These are phyloP conservation scores for Etia nguti DNA, from an alignment of 2,113 vertebrate species.

Conservation along the genomic window DNA sequence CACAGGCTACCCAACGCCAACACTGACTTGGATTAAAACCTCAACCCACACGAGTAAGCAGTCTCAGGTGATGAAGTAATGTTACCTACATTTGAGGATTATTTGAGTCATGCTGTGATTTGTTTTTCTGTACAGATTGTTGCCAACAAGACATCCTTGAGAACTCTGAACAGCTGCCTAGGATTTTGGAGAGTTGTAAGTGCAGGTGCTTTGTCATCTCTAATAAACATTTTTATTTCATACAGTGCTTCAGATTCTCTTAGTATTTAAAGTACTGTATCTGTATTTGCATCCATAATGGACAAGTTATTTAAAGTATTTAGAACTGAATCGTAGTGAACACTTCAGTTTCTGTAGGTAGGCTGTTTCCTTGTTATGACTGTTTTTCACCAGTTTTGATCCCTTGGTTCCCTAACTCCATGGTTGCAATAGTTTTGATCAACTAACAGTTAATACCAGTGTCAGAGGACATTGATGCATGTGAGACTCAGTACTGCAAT, in stretches of 20 bases:
- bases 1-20: conserved; percentile 84
- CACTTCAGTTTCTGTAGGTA: not conserved
- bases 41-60: conserved; percentile 77
- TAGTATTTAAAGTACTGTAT: not conserved
- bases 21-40: conserved; percentile 80
- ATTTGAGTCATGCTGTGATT: not conserved
- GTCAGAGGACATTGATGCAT: not conserved
- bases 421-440: not conserved
- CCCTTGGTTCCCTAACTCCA: not conserved
- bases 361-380: not conserved
- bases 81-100: not conserved
- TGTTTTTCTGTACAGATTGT: conserved; percentile 50
- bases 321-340: not conserved
- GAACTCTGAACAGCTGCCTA: conserved; percentile 49
- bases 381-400: not conserved
- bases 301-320: not conserved
- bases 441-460: not conserved
- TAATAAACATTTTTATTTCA: not conserved
- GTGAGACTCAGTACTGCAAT: not conserved
- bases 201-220: not conserved
- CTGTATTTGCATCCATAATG: not conserved
- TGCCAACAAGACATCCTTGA: conserved; percentile 40
- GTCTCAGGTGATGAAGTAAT: not conserved
- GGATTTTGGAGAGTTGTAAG: conserved; percentile 64
- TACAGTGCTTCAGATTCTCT: not conserved